These are phyloP conservation scores for Galeruca laticollis DNA, from an alignment of 2,888 invertebrate genomes.

Conservation along the genomic window DNA sequence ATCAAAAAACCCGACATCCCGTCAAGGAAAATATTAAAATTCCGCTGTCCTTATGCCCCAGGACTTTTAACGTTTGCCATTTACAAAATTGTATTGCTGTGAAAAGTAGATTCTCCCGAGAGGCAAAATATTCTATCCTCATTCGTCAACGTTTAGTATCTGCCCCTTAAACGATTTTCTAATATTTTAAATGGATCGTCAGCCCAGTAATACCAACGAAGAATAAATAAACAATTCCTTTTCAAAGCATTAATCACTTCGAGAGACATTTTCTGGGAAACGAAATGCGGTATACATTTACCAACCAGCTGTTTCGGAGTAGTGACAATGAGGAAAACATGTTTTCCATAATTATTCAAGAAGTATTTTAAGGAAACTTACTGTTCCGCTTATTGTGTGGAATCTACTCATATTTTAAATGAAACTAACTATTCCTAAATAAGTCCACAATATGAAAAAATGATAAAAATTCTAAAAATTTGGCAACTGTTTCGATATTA, in stretches of 20 bases:
- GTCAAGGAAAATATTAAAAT: not conserved
- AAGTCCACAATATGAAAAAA: too few relatives aligned
- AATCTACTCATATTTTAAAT: too few relatives aligned
- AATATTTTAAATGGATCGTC: slow-evolving; percentile 15
- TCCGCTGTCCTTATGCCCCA: too few relatives aligned
- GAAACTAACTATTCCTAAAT: too few relatives aligned
- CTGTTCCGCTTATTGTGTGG: too few relatives aligned
- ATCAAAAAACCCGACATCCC: too few relatives aligned
- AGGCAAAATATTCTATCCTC: not conserved
- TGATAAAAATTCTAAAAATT: too few relatives aligned
- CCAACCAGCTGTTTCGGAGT: not conserved
- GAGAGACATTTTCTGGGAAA: not conserved
- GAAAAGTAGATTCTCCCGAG: not conserved
- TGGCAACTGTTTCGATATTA: too few relatives aligned
- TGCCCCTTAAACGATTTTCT: slow-evolving; percentile 7
- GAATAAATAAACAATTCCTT: not conserved
- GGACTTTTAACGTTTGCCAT: too few relatives aligned
- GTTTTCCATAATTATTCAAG: not conserved
- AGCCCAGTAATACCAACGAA: not conserved
- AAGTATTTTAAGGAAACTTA: too few relatives aligned
- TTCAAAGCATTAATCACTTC: slow-evolving; percentile 9
- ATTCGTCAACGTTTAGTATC: slow-evolving; percentile 2
- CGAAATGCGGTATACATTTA: not conserved
- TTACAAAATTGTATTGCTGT: not conserved
- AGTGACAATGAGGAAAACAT: not conserved